Conservation (phyloP, 2,113 vertebrate species). For the Hippocampus abdominalis region DNA sequence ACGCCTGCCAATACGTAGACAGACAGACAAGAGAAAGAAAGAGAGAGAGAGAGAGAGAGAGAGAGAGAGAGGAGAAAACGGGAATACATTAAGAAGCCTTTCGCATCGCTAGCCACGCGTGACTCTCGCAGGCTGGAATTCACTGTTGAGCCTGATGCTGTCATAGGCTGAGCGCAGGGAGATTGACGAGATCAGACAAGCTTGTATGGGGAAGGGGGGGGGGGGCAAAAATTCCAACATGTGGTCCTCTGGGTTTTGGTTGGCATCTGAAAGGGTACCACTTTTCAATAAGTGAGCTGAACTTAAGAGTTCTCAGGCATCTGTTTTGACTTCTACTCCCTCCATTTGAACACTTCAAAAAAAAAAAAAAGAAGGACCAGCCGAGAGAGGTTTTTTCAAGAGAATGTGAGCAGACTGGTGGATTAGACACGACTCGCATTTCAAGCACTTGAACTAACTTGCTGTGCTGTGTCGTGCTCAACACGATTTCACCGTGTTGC, state of each 20-base stretch:
- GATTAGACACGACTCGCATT: no score
- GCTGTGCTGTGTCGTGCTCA: no score
- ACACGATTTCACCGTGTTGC: no score
- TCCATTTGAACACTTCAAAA: no score
- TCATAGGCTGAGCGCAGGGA: conserved; percentile 21
- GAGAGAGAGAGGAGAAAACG: conserved; percentile 49
- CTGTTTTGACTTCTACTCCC: no score
- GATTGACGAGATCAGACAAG: conserved; percentile 42
- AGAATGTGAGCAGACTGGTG: no score
- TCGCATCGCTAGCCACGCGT: conserved; percentile 17
- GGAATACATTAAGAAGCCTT: conserved; percentile 37
- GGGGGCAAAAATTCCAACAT: conserved; percentile 21
- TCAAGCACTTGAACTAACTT: no score
- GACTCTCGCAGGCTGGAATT: conserved; percentile 10
- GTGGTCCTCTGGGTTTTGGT: conserved; percentile 13
- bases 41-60: conserved; percentile 23
- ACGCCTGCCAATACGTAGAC: conserved; percentile 79
- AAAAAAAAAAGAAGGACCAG: no score
- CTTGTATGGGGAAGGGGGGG: conserved; percentile 14
- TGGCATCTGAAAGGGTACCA: neutral
- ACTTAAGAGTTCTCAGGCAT: no score
- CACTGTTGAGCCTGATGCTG: conserved; percentile 23
- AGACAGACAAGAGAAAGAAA: conserved; percentile 21
- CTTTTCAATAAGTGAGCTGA: neutral
- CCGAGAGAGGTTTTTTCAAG: no score